Percentiles rank a stretch among this genome's conserved stretches.
Conservation (phyloP, 2,797 vertebrate genomes). For the Sebastes vulpes region DNA sequence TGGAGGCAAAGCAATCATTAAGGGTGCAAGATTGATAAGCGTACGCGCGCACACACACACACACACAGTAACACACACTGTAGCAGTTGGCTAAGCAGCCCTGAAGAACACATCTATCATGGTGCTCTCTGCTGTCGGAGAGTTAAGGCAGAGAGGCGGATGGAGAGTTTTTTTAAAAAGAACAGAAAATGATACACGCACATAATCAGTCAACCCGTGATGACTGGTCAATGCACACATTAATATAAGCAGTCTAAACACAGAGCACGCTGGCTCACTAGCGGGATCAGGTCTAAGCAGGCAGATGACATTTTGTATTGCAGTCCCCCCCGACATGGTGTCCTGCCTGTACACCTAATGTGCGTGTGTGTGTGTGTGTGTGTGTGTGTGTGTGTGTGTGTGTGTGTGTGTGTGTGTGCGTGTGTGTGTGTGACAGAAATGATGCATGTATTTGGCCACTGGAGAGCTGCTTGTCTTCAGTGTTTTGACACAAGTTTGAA, state of each 20-base stretch:
- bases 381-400: background rate
- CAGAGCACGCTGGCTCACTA: background rate
- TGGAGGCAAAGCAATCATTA: background rate
- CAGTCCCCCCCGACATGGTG: background rate
- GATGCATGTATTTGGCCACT: background rate
- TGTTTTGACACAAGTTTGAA: constrained; percentile 10
- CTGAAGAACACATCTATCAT: background rate
- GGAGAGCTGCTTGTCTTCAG: background rate
- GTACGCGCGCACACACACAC: background rate
- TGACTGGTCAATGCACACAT: constrained; percentile 5
- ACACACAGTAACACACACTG: background rate
- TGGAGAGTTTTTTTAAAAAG: background rate
- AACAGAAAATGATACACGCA: background rate
- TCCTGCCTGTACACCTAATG: constrained; percentile 1
- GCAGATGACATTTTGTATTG: background rate
- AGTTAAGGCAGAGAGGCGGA: background rate
- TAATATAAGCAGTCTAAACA: constrained; percentile 10
- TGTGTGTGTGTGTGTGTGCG: background rate
- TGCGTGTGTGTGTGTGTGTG: background rate
- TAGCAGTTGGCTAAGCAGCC: background rate
- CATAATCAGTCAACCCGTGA: background rate
- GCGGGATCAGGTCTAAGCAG: background rate
- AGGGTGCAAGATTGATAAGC: background rate
- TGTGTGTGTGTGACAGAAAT: background rate
- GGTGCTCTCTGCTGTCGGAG: background rate